Evolutionary conservation across 2,113 vertebrate species (phyloP), one percentile per base, ranked within the genome.

Genomic region (Prinia subflava): DNA sequence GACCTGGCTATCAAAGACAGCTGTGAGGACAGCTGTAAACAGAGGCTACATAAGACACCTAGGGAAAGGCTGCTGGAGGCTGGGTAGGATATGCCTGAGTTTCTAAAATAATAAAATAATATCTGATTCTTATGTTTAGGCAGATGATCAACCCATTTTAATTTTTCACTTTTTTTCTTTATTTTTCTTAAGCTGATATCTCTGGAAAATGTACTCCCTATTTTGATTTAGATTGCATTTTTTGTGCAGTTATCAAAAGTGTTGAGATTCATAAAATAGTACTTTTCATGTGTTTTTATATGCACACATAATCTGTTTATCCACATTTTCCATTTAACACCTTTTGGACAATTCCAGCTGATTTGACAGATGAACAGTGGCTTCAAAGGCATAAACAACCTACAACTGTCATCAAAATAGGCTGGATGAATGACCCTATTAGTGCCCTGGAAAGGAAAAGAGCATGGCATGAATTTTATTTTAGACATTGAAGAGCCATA

Each of bases 391-490:
- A 89, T 75, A 84, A 91, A 64, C 52, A 87, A 60, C 8, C 20
- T 56, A 59, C 21, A 84, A 42, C 33, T 49, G 39, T 84, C 52
- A 91, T 47, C 27, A 78, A 95, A 82, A 83, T 22, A 81, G 13
- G 11, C 18, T 87, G 44, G 39, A 89, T 91, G 49, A 92, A 94
- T 70, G 71, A 86, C 41, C 37, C 49, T 87, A 55, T 89, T 92
- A 82, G 56, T 84, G 57, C 52, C 81, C 65, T 76, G 49, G 46
- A 25, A 79, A 44, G 31, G 59, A 87, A 88, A 83, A 79, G 31
- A 53, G 17, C 11, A 37, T 31, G 70, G 52, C 37, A 82, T 60
- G 44, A 84, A 79, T 95, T 91, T 87, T 85, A 82, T 71, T 82
- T 60, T 15, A 71, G 69, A 71, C 44, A 52, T 21, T 92, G 87